Base-by-base conservation (phyloP, 2,797 vertebrate species). In the Typhlichthys eigenmanni region DNA sequence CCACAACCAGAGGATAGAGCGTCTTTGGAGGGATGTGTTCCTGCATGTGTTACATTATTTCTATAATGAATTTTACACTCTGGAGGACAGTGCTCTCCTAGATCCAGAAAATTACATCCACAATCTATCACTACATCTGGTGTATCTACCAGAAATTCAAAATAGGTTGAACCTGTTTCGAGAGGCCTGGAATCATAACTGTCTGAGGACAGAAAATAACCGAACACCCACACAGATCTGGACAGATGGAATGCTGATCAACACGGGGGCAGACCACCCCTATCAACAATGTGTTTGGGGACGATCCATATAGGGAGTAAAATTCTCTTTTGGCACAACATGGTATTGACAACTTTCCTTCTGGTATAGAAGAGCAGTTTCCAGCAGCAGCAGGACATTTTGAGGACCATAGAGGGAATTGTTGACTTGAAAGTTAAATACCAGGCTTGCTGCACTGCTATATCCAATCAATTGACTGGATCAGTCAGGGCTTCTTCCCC, bases 1-100 rank as follows among this genome's bases (percentile, higher is more conserved):
- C 16, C 59, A 68, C 16, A 62, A 68, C 38, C 66, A 68, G 46
- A 47, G 53, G 13, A 68, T 68, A 47, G 52, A 68, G 53, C 58
- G 53, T 3, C 53, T 68, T 19, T 68, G 52, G 52, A 68, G 59
- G 24, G 47, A 19, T 19, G 19, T 19, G 19, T 19, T 19, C 19
- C 19, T 19, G 19, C 19, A 19, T 19, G 19, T 19, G 19, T 19
- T 19, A 19, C 19, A 19, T 19, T 19, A 19, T 19, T 19, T 19
- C 19, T 19, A 19, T 2, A 19, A 19, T 19, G 19, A 19, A 19
- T 19, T 19, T 19, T 19, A 19, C 19, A 19, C 2, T 19, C 2
- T 19, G 19, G 19, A 19, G 19, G 19, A 19, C 19, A 19, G 2
- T 19, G 19, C 19, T 19, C 17, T 34, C 24, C 54, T 55, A 32